Evolutionary conservation across 2,888 invertebrate genomes (phyloP).

Genomic region (Nephrotoma guestfalica): DNA sequence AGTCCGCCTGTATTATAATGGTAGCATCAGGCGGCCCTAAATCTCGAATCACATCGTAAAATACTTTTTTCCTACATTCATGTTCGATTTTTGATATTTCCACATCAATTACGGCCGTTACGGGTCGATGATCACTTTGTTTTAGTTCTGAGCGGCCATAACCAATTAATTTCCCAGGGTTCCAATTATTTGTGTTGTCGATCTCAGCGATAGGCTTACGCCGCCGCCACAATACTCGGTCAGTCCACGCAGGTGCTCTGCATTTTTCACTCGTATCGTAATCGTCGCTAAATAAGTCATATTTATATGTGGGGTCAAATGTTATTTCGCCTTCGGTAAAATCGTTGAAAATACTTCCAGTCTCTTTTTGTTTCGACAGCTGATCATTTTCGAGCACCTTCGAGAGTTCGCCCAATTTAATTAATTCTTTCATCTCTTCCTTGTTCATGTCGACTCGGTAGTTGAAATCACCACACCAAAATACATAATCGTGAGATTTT

Average conservation of each 20-base stretch:
- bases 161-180: constrained; percentile 64
- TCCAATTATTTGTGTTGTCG: constrained; percentile 47
- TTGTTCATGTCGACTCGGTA: constrained; percentile 93
- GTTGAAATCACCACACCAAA: constrained; percentile 99
- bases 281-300: constrained; percentile 95
- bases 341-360: constrained; percentile 77
- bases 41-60: constrained; percentile 69
- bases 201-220: constrained; percentile 58
- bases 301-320: constrained; percentile 96
- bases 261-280: constrained; percentile 98
- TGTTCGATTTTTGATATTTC: constrained; percentile 71
- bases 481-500: constrained; percentile 93
- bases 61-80: constrained; percentile 59
- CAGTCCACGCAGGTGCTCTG: constrained; percentile 96
- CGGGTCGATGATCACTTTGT: constrained; percentile 95
- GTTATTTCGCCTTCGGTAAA: constrained; percentile 83
- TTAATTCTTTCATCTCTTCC: constrained; percentile 77
- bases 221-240: constrained; percentile 87
- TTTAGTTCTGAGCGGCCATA: constrained; percentile 92
- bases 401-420: constrained; percentile 49
- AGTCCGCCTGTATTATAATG: constrained; percentile 48
- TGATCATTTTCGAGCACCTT: constrained; percentile 78
- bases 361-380: constrained; percentile 61
- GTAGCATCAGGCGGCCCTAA: constrained; percentile 94
- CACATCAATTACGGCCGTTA: constrained; percentile 78